These are phyloP conservation scores for Synergus umbraculus DNA, from an alignment of 2,888 invertebrate species.

Conservation along the genomic window DNA sequence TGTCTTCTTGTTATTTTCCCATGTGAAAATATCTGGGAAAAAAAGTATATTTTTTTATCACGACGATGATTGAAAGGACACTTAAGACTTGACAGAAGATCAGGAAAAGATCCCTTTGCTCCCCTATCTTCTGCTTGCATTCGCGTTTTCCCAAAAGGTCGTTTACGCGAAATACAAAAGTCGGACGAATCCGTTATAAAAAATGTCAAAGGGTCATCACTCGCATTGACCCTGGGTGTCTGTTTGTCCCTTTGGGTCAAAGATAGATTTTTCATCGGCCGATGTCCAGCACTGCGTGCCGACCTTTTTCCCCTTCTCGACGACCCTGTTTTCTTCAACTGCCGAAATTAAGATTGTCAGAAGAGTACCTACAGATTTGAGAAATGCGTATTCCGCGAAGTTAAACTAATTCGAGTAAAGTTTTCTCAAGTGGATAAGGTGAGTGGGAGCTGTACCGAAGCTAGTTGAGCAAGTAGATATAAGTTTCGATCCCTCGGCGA, in stretches of 20 bases:
- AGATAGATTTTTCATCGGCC: neutral
- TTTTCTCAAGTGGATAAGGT: constrained; percentile 72
- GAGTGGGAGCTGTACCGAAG: constrained; percentile 68
- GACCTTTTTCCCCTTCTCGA: neutral
- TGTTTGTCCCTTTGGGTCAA: constrained; percentile 7
- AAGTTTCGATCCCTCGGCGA: constrained; percentile 76
- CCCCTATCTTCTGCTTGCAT: constrained; percentile 34
- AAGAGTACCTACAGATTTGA: constrained; percentile 64
- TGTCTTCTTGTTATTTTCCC: neutral
- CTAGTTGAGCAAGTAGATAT: constrained; percentile 75
- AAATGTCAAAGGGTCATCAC: constrained; percentile 8
- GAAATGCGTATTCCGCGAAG: constrained; percentile 70
- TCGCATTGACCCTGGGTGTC: neutral
- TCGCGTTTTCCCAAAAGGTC: constrained; percentile 15
- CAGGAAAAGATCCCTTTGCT: constrained; percentile 2
- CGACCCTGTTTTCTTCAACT: constrained; percentile 43
- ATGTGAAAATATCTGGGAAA: neutral
- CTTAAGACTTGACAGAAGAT: constrained; percentile 30
- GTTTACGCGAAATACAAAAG: constrained; percentile 22
- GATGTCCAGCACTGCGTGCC: neutral
- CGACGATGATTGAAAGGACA: constrained; percentile 32
- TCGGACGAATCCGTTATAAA: constrained; percentile 10
- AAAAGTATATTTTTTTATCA: constrained; percentile 4
- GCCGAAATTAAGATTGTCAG: constrained; percentile 46
- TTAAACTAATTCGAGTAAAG: constrained; percentile 67